Base-by-base conservation (phyloP, 2,888 invertebrate species). In the Diloba caeruleocephala region DNA sequence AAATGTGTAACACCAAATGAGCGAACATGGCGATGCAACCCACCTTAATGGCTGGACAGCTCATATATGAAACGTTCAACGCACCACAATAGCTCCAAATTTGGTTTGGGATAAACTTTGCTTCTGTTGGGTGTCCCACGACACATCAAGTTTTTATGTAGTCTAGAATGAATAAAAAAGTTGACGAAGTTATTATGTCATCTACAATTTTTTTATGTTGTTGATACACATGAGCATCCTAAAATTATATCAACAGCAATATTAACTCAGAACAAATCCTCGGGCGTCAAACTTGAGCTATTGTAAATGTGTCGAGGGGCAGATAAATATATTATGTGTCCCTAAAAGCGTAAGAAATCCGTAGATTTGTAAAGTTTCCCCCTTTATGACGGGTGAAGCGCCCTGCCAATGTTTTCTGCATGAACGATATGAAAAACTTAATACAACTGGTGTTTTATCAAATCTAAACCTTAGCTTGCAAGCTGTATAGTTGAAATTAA, bases 361-460 rank as follows among this genome's bases (percentile, higher is more conserved):
- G 80, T 84, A 92, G 88, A 92, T 92, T 92, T 92, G 89, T 91
- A 91, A 93, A 92, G 83, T 92, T 91, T 82, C 91, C 74, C 91
- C 91, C 82, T 90, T 91, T 92, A 92, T 90, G 91, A 91, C 82
- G 86, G 83, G 84, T 81, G 81, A 90, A 89, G 85, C 84, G 77
- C 87, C 81, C 81, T 78, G 82, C 85, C 88, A 82, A 90, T 90
- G 91, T 91, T 89, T 90, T 89, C 86, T 81, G 84, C 84, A 81
- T 79, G 80, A 82, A 80, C 78, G 87, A 91, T 89, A 90, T 91
- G 90, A 90, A 90, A 91, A 92, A 92, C 85, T 89, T 90, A 82
- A 76, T 81, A 65, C 70, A 51, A 39, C 26, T 53, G 38, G 15
- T 10, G 9, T 17, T 57, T 51, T 56, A 50, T 17, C 60, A 29